Conservation (phyloP, 2,888 invertebrate species). For the Microctonus aethiopoides region DNA sequence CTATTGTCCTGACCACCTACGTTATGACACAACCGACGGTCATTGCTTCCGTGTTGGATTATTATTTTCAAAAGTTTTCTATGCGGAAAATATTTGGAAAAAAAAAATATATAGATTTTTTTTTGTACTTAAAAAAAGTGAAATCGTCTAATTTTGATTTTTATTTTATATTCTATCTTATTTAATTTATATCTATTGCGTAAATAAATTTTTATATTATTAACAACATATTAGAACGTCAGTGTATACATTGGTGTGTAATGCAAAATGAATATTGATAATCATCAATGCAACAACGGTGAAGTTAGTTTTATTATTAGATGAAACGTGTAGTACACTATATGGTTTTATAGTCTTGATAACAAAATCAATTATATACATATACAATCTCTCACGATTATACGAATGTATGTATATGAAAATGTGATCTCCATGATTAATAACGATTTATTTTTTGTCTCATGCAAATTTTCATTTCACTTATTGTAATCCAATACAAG, state of each 20-base stretch:
- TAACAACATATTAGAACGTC: not conserved
- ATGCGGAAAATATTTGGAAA: not conserved
- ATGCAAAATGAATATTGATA: not conserved
- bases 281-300: slow-evolving; percentile 20
- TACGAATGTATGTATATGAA: not conserved
- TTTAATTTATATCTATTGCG: not conserved
- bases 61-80: no score
- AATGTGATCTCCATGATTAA: not conserved
- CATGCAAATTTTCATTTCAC: not conserved
- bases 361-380: slow-evolving; percentile 41
- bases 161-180: not conserved
- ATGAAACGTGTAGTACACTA: slow-evolving; percentile 30
- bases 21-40: not conserved
- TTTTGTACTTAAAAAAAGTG: slow-evolving; percentile 7
- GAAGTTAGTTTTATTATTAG: slow-evolving; percentile 38
- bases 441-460: slow-evolving; percentile 4
- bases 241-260: slow-evolving; percentile 3
- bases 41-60: slow-evolving; percentile 38
- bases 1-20: not conserved
- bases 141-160: not conserved
- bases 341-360: slow-evolving; percentile 38
- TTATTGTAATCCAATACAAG: not conserved
- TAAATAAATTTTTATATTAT: no score
- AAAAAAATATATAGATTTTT: not conserved
- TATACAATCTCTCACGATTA: not conserved